phyloP scores from a whole-genome alignment of 2,113 vertebrate species.

The Mustelus asterias region DNA sequence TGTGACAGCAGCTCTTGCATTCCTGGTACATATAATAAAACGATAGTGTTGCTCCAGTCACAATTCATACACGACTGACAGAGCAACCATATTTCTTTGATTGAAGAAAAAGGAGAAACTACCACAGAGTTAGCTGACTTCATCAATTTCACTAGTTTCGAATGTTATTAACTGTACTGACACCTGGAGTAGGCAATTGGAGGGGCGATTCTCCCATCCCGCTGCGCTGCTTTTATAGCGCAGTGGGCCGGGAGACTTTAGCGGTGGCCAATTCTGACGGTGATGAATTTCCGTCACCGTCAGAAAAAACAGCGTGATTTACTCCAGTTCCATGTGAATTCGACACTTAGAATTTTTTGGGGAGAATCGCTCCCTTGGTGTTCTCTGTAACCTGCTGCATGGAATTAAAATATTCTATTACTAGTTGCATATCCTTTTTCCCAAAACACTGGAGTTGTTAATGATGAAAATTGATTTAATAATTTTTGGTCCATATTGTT shows the following conservation, averaged over 20 bases:
- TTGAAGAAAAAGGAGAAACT: background rate
- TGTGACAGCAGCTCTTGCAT: background rate
- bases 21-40: background rate
- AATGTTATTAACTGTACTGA: background rate
- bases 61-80: background rate
- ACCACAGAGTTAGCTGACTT: background rate
- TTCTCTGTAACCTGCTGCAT: background rate
- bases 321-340: too few relatives aligned
- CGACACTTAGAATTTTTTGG: too few relatives aligned
- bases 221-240: too few relatives aligned
- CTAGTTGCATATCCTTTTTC: background rate
- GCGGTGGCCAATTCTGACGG: too few relatives aligned
- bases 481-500: background rate
- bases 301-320: too few relatives aligned
- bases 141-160: background rate
- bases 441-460: background rate
- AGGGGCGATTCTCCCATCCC: too few relatives aligned
- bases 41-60: background rate
- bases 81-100: background rate
- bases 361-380: background rate
- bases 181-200: background rate
- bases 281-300: too few relatives aligned
- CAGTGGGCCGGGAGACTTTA: too few relatives aligned
- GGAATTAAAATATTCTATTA: background rate
- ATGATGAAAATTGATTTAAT: background rate